Conservation (phyloP, 2,797 vertebrate species). For the Pangasius krempfi region DNA sequence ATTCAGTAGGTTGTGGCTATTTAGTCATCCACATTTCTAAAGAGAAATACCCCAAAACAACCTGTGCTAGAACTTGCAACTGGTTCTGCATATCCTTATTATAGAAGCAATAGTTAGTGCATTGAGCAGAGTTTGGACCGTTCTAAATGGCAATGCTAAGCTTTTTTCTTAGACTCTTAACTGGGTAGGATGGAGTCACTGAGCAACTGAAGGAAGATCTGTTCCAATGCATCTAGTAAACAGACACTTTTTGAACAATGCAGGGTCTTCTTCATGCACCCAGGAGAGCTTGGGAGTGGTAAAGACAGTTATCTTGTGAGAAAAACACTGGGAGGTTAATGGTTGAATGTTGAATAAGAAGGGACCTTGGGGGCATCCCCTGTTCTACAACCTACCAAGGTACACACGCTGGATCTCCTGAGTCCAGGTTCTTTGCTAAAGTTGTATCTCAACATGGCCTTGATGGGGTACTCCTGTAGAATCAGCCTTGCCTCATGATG, state of each 20-base stretch:
- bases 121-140: neutral
- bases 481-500: neutral
- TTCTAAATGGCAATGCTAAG: neutral
- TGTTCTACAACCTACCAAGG: neutral
- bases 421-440: neutral
- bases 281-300: neutral
- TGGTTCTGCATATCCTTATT: neutral
- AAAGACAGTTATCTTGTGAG: neutral
- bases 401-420: neutral
- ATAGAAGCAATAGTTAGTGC: neutral
- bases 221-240: neutral
- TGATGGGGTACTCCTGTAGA: neutral
- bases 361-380: neutral
- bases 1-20: neutral
- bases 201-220: neutral
- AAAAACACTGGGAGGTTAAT: neutral
- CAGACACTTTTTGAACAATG: neutral
- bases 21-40: neutral
- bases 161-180: neutral
- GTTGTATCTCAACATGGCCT: neutral
- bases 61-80: neutral
- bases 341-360: neutral
- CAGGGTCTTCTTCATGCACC: too few relatives aligned
- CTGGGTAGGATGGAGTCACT: neutral
- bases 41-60: neutral